A percentile compares a stretch with the other conserved stretches of the same genome.
phyloP scores from a whole-genome alignment of 2,113 vertebrate genomes.

The Variabilichromis moorii region DNA sequence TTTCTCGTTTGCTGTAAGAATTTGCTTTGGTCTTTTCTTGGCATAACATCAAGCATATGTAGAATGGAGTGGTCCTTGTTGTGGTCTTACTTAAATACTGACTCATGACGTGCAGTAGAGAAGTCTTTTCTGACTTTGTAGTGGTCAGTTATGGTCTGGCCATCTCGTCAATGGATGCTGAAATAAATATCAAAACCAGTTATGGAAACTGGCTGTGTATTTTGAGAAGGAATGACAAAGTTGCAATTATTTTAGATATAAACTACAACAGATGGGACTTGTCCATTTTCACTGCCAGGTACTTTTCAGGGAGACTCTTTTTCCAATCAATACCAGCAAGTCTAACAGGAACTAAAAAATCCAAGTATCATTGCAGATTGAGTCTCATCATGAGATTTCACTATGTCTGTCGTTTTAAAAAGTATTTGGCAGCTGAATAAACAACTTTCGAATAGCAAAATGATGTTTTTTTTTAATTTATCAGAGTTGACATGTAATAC shows the following conservation, averaged over 20 bases:
- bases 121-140: neutral
- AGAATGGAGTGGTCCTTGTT: neutral
- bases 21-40: neutral
- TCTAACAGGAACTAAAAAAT: conserved; percentile 1
- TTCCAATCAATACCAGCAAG: conserved; percentile 20
- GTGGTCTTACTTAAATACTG: neutral
- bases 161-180: neutral
- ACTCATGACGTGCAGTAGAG: neutral
- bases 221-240: neutral
- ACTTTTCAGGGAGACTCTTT: conserved; percentile 1
- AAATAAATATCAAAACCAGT: neutral
- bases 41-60: neutral
- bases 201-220: neutral
- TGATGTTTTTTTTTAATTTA: neutral
- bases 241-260: neutral
- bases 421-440: neutral
- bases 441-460: neutral
- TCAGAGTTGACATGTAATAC: neutral
- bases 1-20: neutral
- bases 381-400: neutral
- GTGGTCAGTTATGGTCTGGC: neutral
- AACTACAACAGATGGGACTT: neutral
- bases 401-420: neutral
- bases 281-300: neutral
- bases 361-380: neutral